Conservation (phyloP, 2,113 vertebrate species). For the Sebastes schlegelii region DNA sequence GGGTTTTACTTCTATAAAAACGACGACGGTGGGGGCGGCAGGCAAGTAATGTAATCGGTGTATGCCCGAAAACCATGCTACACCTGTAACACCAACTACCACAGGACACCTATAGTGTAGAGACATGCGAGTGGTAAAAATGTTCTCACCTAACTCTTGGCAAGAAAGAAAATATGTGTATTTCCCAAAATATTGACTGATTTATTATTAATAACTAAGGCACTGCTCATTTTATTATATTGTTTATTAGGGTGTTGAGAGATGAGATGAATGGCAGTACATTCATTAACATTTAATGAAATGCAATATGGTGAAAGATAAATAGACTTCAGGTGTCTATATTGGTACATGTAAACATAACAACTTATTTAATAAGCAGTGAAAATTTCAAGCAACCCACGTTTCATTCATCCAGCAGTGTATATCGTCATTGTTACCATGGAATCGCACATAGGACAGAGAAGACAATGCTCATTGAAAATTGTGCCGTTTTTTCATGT, state of each 20-base stretch:
- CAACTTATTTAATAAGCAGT: not conserved
- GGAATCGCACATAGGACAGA: conserved; percentile 15
- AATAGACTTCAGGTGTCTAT: not conserved
- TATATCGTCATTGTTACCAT: conserved; percentile 28
- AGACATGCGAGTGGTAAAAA: too few relatives aligned
- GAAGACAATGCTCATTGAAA: conserved; percentile 39
- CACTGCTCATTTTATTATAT: not conserved
- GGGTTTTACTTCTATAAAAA: too few relatives aligned
- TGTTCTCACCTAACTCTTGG: too few relatives aligned
- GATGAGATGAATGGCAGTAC: not conserved
- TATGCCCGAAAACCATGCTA: too few relatives aligned
- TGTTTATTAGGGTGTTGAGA: not conserved
- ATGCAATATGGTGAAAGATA: not conserved
- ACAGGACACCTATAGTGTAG: too few relatives aligned
- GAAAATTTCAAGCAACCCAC: conserved; percentile 1
- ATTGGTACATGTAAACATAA: not conserved
- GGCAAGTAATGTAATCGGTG: too few relatives aligned
- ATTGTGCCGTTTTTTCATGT: conserved; percentile 13
- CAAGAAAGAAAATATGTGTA: too few relatives aligned
- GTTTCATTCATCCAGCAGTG: conserved; percentile 14
- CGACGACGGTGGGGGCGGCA: too few relatives aligned
- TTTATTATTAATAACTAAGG: not conserved
- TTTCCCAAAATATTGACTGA: not conserved
- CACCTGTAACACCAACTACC: too few relatives aligned
- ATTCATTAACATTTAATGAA: not conserved